phyloP scores from a whole-genome alignment of 1,140 invertebrate genomes.

The Ceratina japonica region DNA sequence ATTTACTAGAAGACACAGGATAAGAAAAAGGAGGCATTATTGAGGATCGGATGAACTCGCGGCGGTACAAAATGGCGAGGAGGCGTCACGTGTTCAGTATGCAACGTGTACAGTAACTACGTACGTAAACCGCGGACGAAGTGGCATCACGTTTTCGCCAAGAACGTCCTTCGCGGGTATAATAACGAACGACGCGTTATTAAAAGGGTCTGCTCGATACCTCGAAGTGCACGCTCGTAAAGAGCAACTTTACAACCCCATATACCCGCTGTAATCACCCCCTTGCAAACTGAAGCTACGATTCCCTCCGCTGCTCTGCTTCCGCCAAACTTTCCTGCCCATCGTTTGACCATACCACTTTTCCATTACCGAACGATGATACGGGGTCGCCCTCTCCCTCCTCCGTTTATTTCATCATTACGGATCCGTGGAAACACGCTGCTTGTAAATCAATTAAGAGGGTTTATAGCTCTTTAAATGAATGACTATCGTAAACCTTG shows the following conservation, averaged over 20 bases:
- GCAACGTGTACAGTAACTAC: neutral
- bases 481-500: slow-evolving; percentile 27
- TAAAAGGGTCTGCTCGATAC: slow-evolving; percentile 64
- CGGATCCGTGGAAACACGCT: slow-evolving; percentile 31
- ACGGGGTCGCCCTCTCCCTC: neutral
- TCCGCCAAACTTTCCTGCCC: slow-evolving; percentile 9
- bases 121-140: neutral
- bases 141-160: slow-evolving; percentile 30
- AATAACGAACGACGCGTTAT: slow-evolving; percentile 62
- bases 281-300: neutral
- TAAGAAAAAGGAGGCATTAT: too few relatives aligned
- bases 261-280: slow-evolving; percentile 62
- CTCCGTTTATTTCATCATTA: slow-evolving; percentile 50
- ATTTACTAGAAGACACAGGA: neutral
- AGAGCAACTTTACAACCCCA: slow-evolving; percentile 63
- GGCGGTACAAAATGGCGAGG: slow-evolving; percentile 19
- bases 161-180: slow-evolving; percentile 16
- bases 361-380: slow-evolving; percentile 53
- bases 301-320: slow-evolving; percentile 26
- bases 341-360: slow-evolving; percentile 30
- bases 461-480: slow-evolving; percentile 29
- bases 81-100: neutral
- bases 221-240: slow-evolving; percentile 68
- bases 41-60: too few relatives aligned
- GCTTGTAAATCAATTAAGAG: slow-evolving; percentile 58